Evolutionary conservation across 1,140 invertebrate species (phyloP).

Genomic region (Caenorhabditis inopinata): DNA sequence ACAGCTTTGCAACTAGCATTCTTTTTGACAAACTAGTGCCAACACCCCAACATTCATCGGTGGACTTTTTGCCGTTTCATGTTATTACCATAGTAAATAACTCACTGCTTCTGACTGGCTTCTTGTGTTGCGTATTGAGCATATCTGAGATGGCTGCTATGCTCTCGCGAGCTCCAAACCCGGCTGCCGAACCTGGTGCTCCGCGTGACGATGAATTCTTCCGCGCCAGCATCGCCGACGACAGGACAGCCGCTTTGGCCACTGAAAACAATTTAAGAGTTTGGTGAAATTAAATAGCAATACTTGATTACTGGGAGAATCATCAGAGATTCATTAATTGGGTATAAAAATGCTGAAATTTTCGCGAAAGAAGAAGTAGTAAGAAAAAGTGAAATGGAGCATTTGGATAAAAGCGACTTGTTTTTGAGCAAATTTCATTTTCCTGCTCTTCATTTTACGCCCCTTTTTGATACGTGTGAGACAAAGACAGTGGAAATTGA

Average conservation of each 20-base stretch:
- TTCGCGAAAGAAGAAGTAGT: too few relatives aligned
- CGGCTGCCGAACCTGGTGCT: slow-evolving; percentile 9
- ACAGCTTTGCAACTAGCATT: too few relatives aligned
- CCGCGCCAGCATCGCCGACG: slow-evolving; percentile 53
- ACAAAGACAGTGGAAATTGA: slow-evolving; percentile 7
- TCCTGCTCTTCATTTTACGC: neutral
- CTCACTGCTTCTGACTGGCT: slow-evolving; percentile 34
- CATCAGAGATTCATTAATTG: too few relatives aligned
- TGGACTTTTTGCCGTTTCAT: neutral
- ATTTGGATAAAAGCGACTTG: too few relatives aligned
- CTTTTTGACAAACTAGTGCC: too few relatives aligned
- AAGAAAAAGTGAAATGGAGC: too few relatives aligned
- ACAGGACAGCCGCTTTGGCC: slow-evolving; percentile 53
- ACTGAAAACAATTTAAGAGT: too few relatives aligned
- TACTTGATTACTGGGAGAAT: too few relatives aligned
- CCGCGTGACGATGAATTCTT: slow-evolving; percentile 47
- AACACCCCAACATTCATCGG: neutral
- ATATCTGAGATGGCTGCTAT: slow-evolving; percentile 49
- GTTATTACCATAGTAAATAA: neutral
- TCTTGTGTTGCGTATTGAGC: slow-evolving; percentile 37
- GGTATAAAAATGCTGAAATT: too few relatives aligned
- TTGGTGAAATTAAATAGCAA: too few relatives aligned
- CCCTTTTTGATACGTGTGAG: neutral
- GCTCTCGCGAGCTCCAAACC: slow-evolving; percentile 44
- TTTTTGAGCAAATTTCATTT: neutral